A percentile compares a stretch with the other conserved stretches of the same genome.
These are phyloP conservation scores for Sitobion miscanthi DNA, from an alignment of 1,140 invertebrate genomes.

Conservation along the genomic window DNA sequence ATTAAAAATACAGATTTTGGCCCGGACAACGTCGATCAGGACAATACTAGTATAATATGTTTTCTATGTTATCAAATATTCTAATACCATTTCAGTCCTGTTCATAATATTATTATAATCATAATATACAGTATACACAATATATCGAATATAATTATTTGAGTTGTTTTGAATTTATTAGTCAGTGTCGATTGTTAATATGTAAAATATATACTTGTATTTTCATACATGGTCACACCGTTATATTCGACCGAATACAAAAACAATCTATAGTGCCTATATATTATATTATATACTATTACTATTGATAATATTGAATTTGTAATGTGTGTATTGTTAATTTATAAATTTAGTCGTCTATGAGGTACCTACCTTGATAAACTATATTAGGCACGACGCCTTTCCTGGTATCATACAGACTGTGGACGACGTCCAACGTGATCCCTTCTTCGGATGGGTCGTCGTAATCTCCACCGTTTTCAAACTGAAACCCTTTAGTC, in stretches of 20 bases:
- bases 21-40: no score
- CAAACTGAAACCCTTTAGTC: not conserved
- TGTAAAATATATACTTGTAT: no score
- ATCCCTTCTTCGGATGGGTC: slow-evolving; percentile 2
- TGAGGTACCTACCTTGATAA: slow-evolving; percentile 23
- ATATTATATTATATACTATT: not conserved
- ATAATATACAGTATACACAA: no score
- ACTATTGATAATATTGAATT: not conserved
- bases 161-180: no score
- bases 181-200: no score
- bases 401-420: slow-evolving; percentile 25
- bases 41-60: no score
- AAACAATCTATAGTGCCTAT: not conserved
- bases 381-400: slow-evolving; percentile 30
- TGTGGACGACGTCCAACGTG: slow-evolving; percentile 5
- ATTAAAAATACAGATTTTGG: no score
- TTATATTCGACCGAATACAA: not conserved
- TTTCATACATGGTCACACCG: not conserved
- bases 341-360: not conserved
- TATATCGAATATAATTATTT: no score
- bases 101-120: no score
- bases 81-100: no score
- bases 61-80: no score
- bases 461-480: not conserved
- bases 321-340: not conserved